phyloP scores from a whole-genome alignment of 2,888 invertebrate genomes.

The Cartodere bifasciata region DNA sequence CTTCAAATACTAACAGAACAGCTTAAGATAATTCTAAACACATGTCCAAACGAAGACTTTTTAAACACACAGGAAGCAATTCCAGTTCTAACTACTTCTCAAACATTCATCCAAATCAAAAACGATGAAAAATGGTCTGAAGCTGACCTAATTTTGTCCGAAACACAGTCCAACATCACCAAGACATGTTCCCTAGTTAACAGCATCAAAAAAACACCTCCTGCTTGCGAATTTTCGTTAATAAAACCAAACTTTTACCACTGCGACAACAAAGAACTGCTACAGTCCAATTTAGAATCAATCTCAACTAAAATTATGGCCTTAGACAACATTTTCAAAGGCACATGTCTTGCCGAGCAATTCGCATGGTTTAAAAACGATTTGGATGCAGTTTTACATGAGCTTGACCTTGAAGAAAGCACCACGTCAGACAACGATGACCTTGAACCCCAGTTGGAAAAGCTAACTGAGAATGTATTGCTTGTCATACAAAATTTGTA shows the following conservation, averaged over 20 bases:
- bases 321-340: no score
- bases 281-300: no score
- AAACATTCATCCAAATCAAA: constrained; percentile 24
- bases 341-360: background rate
- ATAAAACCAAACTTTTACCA: no score
- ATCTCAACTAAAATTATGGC: constrained; percentile 2
- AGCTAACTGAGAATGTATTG: constrained; percentile 15
- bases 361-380: background rate
- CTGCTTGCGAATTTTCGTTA: no score
- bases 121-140: constrained; percentile 25
- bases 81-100: constrained; percentile 19
- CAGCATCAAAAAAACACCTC: no score
- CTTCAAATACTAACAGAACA: constrained; percentile 50
- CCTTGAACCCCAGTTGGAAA: constrained; percentile 14
- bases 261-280: no score
- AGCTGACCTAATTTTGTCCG: no score
- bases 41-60: constrained; percentile 39
- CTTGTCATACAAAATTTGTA: constrained; percentile 21
- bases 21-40: constrained; percentile 50
- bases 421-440: constrained; percentile 8
- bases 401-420: background rate
- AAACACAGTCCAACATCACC: no score
- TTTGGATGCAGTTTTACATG: background rate
- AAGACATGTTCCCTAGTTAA: no score
- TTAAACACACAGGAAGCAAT: constrained; percentile 23